Evolutionary conservation across 2,888 invertebrate genomes (phyloP).

Genomic region (Aleiodes alternator): DNA sequence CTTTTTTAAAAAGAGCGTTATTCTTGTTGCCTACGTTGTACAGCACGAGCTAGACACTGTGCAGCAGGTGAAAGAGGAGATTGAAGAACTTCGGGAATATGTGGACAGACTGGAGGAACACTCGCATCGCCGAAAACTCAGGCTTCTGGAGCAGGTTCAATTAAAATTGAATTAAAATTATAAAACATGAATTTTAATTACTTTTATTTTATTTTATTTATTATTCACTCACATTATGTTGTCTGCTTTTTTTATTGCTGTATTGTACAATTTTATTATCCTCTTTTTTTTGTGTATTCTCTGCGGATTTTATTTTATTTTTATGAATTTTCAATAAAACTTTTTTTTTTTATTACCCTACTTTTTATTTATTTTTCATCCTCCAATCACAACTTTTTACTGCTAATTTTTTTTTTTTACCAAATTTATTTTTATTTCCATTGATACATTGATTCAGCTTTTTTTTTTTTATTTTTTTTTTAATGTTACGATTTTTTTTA

Average conservation of each 20-base stretch:
- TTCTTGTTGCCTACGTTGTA: conserved; percentile 50
- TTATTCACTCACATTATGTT: conserved; percentile 41
- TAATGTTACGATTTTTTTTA: conserved; percentile 17
- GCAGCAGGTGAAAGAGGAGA: conserved; percentile 96
- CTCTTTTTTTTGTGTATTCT: not conserved
- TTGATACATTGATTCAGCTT: not conserved
- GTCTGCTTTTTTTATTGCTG: conserved; percentile 26
- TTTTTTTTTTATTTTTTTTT: not conserved
- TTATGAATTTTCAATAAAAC: not conserved
- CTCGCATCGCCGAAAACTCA: conserved; percentile 91
- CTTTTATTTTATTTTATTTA: conserved; percentile 18
- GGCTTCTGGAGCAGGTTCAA: conserved; percentile 92
- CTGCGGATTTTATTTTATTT: not conserved
- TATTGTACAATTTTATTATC: not conserved
- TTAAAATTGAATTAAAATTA: conserved; percentile 36
- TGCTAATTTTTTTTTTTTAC: conserved; percentile 18
- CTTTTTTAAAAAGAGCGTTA: conserved; percentile 41
- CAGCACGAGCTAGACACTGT: conserved; percentile 93
- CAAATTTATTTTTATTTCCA: conserved; percentile 18
- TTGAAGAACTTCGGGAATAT: conserved; percentile 93
- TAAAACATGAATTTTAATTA: too few species aligned
- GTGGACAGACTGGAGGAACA: conserved; percentile 94
- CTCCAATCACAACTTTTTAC: not conserved
- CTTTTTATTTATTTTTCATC: conserved; percentile 1
- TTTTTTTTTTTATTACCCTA: conserved; percentile 22